Base-by-base conservation (phyloP, 2,113 vertebrate species). In the Hylia prasina region DNA sequence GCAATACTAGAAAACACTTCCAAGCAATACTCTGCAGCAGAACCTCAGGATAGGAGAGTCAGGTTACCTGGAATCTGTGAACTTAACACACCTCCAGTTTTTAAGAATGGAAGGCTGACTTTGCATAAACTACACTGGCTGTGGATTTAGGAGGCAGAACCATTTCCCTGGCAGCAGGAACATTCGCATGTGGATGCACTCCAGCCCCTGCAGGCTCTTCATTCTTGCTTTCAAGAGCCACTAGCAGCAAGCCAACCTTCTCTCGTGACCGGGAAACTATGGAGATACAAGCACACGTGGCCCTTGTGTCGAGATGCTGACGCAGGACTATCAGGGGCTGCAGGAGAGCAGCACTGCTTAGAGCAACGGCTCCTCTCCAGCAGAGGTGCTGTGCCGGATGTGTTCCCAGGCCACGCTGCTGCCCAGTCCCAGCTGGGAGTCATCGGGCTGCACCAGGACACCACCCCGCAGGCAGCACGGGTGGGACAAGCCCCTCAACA, bases 111-210 rank as follows among this genome's bases (percentile, higher is more conserved):
- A 71, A 72, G n/a, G 40, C 50, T 47, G 35, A 63, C 18, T 56
- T 64, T 8, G 9, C 35, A 10, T 0, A 4, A 47, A 35, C 21
- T 17, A 22, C 21, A 21, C 2, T 1, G 8, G 24, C 27, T 21
- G 19, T 8, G 2, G 20, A 71, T 60, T 9, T 19, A 37, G 48
- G 31, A 76, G 17, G 20, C 21, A 45, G 75, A 40, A 58, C 27
- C 0, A 0, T 15, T 51, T 35, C 28, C 72, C 27, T 8, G 15
- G 54, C 11, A 48, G 21, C 20, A 45, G 4, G 18, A 47, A 61
- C 9, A 9, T 8, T 14, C 0, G 0, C 23, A n/a, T 0, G 2
- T 7, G 37, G 33, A 39, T 61, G 37, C 50, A 9, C 56, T 40
- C 37, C 31, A 17, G 0, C 6, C 21, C 33, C 15, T 15, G 11